A percentile compares a stretch with the other conserved stretches of the same genome.
Evolutionary conservation across 2,888 invertebrate species (phyloP).

Genomic region (Caenorhabditis imperialis): DNA sequence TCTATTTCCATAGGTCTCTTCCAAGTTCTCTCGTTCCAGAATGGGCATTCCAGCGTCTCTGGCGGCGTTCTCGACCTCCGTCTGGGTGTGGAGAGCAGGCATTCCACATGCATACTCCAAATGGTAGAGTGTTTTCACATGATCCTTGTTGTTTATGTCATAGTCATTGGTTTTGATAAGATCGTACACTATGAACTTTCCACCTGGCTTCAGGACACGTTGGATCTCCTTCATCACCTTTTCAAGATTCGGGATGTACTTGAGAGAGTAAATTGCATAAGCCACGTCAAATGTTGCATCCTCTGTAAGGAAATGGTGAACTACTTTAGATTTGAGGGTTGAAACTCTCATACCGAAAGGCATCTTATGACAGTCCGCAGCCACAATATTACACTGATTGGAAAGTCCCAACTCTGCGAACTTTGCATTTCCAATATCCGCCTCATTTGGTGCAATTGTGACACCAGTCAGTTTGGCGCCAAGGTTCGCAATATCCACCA

Average conservation of each 20-base stretch:
- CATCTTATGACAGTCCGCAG: constrained; percentile 75
- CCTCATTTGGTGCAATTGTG: constrained; percentile 75
- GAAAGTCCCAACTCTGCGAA: constrained; percentile 50
- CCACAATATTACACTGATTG: constrained; percentile 66
- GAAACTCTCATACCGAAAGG: constrained; percentile 64
- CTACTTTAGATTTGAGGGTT: not conserved
- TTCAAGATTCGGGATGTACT: constrained; percentile 74
- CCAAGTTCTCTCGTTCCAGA: constrained; percentile 58
- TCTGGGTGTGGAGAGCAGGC: constrained; percentile 73
- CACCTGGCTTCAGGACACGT: constrained; percentile 71
- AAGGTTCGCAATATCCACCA: constrained; percentile 68
- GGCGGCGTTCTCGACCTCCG: constrained; percentile 70
- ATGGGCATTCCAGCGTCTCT: constrained; percentile 23
- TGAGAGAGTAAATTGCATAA: constrained; percentile 76
- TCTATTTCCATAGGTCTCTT: constrained; percentile 50
- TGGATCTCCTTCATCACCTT: constrained; percentile 71
- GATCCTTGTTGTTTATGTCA: constrained; percentile 67
- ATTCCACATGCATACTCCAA: constrained; percentile 76
- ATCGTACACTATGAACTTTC: constrained; percentile 75
- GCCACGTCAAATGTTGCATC: constrained; percentile 66
- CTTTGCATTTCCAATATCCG: constrained; percentile 63
- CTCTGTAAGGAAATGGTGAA: constrained; percentile 23
- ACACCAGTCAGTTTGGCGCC: constrained; percentile 75
- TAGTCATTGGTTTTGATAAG: constrained; percentile 75
- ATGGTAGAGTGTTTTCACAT: constrained; percentile 62